Evolutionary conservation across 37 sponge, comb jelly and placozoan genomes (phyloP).

Genomic region (Beroe forskalii): DNA sequence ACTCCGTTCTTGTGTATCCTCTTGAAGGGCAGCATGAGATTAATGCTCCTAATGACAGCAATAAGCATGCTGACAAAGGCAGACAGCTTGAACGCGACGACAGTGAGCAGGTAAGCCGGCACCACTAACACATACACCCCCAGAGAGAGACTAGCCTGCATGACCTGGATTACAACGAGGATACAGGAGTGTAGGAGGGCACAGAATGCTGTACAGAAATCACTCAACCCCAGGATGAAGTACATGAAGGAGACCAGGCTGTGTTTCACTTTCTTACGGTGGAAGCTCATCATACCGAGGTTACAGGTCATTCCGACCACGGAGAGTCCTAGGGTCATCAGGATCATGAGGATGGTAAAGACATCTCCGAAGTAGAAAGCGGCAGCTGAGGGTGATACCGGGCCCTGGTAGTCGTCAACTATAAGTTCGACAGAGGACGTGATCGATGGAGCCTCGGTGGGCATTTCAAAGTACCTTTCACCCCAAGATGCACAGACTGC

Average conservation of each 20-base stretch:
- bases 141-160: too few species aligned
- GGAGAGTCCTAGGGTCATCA: background rate
- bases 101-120: background rate
- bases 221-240: background rate
- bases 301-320: background rate
- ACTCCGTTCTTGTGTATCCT: background rate
- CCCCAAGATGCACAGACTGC: too few species aligned
- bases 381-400: too few species aligned
- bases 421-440: too few species aligned
- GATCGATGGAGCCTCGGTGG: too few species aligned
- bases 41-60: background rate
- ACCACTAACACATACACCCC: background rate
- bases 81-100: slow-evolving; percentile 8
- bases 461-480: too few species aligned
- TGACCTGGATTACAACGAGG: background rate
- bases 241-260: background rate
- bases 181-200: background rate
- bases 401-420: too few species aligned
- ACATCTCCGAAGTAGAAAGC: too few species aligned
- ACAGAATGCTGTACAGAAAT: slow-evolving; percentile 4
- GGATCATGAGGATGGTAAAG: background rate
- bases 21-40: background rate
- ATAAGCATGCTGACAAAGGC: slow-evolving; percentile 27
- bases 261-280: background rate
- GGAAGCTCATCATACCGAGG: background rate